Evolutionary conservation across 2,113 vertebrate species (phyloP).

Genomic region (Sinocyclocheilus maitianheensis): DNA sequence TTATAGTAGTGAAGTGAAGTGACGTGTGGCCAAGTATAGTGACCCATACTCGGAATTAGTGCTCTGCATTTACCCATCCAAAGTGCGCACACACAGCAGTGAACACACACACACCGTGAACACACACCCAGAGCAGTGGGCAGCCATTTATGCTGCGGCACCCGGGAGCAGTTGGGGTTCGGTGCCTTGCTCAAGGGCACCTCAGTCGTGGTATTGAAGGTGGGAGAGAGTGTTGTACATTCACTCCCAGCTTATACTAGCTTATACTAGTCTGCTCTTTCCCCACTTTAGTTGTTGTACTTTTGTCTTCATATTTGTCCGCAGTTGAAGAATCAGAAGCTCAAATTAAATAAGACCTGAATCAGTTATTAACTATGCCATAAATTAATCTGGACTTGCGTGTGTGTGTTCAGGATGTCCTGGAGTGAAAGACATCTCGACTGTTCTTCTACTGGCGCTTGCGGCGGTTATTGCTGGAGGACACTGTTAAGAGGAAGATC

Average conservation of each 20-base stretch:
- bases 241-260: background rate
- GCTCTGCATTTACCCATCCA: no score
- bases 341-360: background rate
- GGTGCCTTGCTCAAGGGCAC: no score
- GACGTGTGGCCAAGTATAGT: no score
- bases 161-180: no score
- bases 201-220: no score
- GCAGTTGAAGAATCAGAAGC: background rate
- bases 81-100: no score
- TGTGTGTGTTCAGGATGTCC: slow-evolving; percentile 80
- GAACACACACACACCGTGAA: no score
- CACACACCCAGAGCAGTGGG: no score
- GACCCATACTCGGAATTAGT: no score
- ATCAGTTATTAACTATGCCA: background rate
- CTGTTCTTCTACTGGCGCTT: slow-evolving; percentile 98
- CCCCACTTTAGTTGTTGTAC: background rate
- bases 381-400: background rate
- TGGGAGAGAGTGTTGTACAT: no score
- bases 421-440: slow-evolving; percentile 93
- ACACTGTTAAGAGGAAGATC: slow-evolving; percentile 91
- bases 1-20: background rate
- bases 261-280: background rate
- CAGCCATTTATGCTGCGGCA: no score
- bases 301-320: background rate
- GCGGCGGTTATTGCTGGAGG: slow-evolving; percentile 91